These are phyloP conservation scores for Rhingia campestris DNA, from an alignment of 2,888 invertebrate species.

Conservation along the genomic window DNA sequence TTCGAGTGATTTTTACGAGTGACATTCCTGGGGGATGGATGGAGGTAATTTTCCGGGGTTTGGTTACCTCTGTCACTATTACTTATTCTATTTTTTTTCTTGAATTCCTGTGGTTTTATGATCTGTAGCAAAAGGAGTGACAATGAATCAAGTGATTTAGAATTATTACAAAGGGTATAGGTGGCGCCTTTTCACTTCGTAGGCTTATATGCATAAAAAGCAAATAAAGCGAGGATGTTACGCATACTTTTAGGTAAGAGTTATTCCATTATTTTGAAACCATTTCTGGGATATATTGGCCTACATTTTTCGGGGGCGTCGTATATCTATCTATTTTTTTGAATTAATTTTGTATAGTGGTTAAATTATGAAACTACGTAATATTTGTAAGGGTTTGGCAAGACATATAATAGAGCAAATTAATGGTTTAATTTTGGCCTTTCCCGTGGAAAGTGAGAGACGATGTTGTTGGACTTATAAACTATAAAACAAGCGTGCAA, in stretches of 20 bases:
- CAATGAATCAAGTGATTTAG: slow-evolving; percentile 67
- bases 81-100: slow-evolving; percentile 37
- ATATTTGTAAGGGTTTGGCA: slow-evolving; percentile 50
- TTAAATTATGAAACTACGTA: slow-evolving; percentile 50
- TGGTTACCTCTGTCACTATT: slow-evolving; percentile 51
- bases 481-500: too few relatives aligned
- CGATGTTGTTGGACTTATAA: too few relatives aligned
- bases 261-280: slow-evolving; percentile 11
- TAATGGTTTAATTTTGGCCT: not conserved
- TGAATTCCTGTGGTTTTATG: slow-evolving; percentile 54
- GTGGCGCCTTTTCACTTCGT: slow-evolving; percentile 49
- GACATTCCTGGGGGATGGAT: slow-evolving; percentile 11
- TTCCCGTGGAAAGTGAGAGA: too few relatives aligned
- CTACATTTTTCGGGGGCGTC: too few relatives aligned
- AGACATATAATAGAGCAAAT: slow-evolving; percentile 2
- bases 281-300: not conserved
- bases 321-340: slow-evolving; percentile 16
- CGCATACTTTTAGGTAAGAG: slow-evolving; percentile 26
- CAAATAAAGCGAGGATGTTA: slow-evolving; percentile 50
- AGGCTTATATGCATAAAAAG: slow-evolving; percentile 57
- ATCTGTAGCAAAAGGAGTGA: slow-evolving; percentile 67
- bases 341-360: slow-evolving; percentile 63
- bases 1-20: slow-evolving; percentile 64
- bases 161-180: slow-evolving; percentile 36
- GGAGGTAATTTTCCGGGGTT: slow-evolving; percentile 41